These are phyloP conservation scores for Nesoenas mayeri DNA, from an alignment of 2,113 vertebrate genomes.

Conservation along the genomic window DNA sequence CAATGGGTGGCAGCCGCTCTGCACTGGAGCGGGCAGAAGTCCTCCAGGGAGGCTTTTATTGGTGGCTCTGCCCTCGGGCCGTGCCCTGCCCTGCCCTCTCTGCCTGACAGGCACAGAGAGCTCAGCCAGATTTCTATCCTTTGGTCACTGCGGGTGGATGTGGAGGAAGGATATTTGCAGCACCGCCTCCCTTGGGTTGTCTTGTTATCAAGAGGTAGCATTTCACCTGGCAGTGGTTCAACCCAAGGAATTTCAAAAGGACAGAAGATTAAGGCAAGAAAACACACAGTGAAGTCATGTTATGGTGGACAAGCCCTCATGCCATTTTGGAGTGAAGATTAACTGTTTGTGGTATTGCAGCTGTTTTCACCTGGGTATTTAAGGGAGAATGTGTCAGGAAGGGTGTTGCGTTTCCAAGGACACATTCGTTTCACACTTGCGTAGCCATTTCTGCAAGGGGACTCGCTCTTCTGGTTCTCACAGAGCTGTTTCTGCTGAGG, in stretches of 20 bases:
- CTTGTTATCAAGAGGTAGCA: not conserved
- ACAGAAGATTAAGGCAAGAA: not conserved
- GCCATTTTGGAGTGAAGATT: not conserved
- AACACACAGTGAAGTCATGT: fast-evolving
- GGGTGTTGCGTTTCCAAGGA: too few species aligned
- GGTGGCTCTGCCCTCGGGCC: not conserved
- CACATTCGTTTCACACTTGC: fast-evolving
- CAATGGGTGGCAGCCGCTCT: fast-evolving
- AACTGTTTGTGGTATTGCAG: too few species aligned
- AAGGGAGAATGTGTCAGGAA: fast-evolving
- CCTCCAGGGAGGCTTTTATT: not conserved
- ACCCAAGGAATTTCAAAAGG: fast-evolving
- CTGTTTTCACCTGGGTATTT: not conserved
- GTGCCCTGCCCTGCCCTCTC: not conserved
- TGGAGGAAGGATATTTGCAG: too few species aligned
- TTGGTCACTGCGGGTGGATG: too few species aligned
- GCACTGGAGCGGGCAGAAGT: fast-evolving
- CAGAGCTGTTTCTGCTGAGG: too few species aligned
- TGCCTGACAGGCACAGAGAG: not conserved
- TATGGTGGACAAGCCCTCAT: fast-evolving
- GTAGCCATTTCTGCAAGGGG: not conserved
- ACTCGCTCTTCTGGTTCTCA: not conserved
- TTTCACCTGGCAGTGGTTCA: not conserved
- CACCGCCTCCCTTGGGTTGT: too few species aligned
- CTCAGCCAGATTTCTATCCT: too few species aligned